Conservation (phyloP, 1,140 invertebrate species). For the Pseudobourletiella spinata region DNA sequence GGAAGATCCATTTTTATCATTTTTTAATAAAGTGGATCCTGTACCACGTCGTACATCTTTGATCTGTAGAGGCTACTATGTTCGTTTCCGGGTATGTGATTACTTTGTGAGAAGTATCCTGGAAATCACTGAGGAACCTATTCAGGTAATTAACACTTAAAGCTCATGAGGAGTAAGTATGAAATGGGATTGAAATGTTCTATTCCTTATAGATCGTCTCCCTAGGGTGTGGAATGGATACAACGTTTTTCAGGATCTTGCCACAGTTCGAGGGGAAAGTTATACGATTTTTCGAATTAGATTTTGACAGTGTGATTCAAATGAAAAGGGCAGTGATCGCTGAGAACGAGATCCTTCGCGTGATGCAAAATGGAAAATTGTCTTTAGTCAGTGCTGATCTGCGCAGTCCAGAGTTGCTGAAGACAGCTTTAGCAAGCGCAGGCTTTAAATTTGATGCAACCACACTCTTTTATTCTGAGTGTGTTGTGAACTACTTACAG, state of each 20-base stretch:
- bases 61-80: conserved; percentile 33
- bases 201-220: conserved; percentile 1
- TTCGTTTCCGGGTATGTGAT: conserved; percentile 32
- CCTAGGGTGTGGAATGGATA: conserved; percentile 4
- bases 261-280: conserved; percentile 21
- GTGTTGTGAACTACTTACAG: conserved; percentile 33
- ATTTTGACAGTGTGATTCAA: conserved; percentile 26
- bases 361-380: conserved; percentile 19
- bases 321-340: conserved; percentile 24
- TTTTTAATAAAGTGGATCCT: conserved; percentile 25
- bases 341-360: conserved; percentile 6
- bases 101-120: conserved; percentile 29
- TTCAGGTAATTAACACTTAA: conserved; percentile 22
- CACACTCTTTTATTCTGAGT: conserved; percentile 35
- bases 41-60: conserved; percentile 25
- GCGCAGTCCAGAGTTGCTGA: conserved; percentile 8
- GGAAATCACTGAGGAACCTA: not conserved
- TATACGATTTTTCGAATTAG: conserved; percentile 23
- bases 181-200: not conserved
- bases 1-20: conserved; percentile 33
- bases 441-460: conserved; percentile 22
- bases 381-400: conserved; percentile 24
- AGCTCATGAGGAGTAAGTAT: too few species aligned
- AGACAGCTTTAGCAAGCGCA: conserved; percentile 7
- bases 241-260: conserved; percentile 14